Base-by-base conservation (phyloP, 2,888 invertebrate species). In the Rutpela maculata region DNA sequence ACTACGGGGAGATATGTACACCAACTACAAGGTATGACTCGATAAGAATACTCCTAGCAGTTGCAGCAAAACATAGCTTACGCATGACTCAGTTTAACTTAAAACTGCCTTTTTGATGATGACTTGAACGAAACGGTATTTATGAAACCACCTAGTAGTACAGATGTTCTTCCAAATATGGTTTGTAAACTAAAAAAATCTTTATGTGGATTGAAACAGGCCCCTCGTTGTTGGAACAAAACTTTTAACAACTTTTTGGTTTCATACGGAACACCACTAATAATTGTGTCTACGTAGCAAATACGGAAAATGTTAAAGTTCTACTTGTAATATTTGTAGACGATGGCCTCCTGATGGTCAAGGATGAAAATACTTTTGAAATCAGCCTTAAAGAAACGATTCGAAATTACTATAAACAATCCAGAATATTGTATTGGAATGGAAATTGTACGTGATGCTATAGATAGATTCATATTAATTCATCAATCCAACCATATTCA, bases 301-400 rank as follows among this genome's bases (percentile, higher is more conserved):
- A 55, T 35, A 18, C 17, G 2, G 12, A 62, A 63, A 35, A 19
- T 50, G 35, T 5, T 9, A 76, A 55, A 17, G 26, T 43, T 50
- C 19, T 68, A 1, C 18, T 76, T 9, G 71, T 71, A 12, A 55
- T 67, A 19, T 76, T 43, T 55, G 73, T 76, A 7, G 73, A 75
- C 55, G 73, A 76, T 71, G 67, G 67, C 9, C 22, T 73, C 0
- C 43, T 76, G 12, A 19, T 76, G 50, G 67, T 62, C 15, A 67
- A 67, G n/a, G n/a, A 67, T 19, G 9, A 38, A 15, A 18, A 43
- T 5, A 69, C 43, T n/a, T 67, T 12, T 50, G 72, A 65, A 38
- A 38, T 11, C 38, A 38, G 38, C 38, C 38, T 38, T 38, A 38
- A 38, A 38, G 1, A 7, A 38, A 11, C 9, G 38, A 38, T 7